Evolutionary conservation across 2,888 invertebrate species (phyloP), one percentile per base, ranked within the genome.

Genomic region (Megalurothrips usitatus): DNA sequence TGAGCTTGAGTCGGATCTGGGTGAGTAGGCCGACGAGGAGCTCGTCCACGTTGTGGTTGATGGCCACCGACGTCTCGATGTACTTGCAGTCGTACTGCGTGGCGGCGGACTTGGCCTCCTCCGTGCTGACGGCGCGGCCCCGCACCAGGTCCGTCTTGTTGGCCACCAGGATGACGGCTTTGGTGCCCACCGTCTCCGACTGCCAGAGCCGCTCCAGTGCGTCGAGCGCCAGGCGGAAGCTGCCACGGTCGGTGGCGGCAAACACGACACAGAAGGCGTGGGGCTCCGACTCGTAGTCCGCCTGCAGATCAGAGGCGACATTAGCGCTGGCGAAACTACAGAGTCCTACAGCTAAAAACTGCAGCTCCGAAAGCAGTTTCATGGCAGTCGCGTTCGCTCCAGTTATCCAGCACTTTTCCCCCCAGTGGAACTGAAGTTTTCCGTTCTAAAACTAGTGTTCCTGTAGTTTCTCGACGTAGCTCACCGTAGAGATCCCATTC

Each of bases 1-100:
- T 83, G 81, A 84, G 78, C 83, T 84, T 85, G 83, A 97, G 90
- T 1, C 97, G 92, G 86, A 98, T 97, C 89, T 98, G 97, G 81
- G 96, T 95, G 79, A 98, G 91, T 81, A 98, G 91, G 0, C 98
- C 98, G 82, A 98, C 98, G 43, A 99, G 91, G 82, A 99, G 91
- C 86, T 98, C 98, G 88, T 99, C 98, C 82, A 98, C 97, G 88
- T 98, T 97, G 90, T 98, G 97, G 89, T 98, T 98, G 86, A 99
- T 94, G 58, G 96, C 97, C 81, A 97, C 96, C 2, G 98, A 98
- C 1, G 98, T 97, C 89, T 99, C 98, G 86, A 98, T 97, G 89
- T 96, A 97, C 88, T 98, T 98, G 89, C 96, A 96, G 87, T 97
- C 96, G 89, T 96, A 96, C 0, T 94, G 93, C 0, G 94, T 94